These are phyloP conservation scores for Argyresthia goedartella DNA, from an alignment of 2,888 invertebrate genomes.

Conservation along the genomic window DNA sequence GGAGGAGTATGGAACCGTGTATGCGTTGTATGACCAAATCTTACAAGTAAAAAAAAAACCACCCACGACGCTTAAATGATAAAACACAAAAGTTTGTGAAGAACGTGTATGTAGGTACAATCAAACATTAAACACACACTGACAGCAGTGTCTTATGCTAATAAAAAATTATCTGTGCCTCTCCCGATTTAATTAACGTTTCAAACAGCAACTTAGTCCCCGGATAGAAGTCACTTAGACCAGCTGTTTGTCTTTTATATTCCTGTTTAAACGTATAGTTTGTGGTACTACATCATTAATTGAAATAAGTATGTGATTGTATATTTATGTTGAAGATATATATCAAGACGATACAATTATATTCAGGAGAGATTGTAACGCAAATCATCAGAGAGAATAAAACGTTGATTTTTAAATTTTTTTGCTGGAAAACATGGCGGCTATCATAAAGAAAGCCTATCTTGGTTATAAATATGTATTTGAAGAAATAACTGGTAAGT, in stretches of 20 bases:
- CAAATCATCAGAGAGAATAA: too few species aligned
- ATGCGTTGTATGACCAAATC: too few species aligned
- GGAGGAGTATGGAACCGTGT: too few species aligned
- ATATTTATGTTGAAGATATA: not conserved
- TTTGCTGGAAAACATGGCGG: slow-evolving; percentile 47
- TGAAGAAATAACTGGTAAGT: slow-evolving; percentile 45
- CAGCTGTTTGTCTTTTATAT: not conserved
- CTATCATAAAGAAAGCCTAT: slow-evolving; percentile 33
- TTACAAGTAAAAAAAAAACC: too few species aligned
- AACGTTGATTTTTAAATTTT: too few species aligned
- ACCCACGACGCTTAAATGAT: too few species aligned
- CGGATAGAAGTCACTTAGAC: not conserved
- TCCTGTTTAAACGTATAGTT: not conserved
- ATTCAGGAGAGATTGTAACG: not conserved
- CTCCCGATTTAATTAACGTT: slow-evolving; percentile 5
- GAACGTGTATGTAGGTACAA: not conserved
- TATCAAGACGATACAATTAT: not conserved
- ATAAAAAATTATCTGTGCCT: slow-evolving; percentile 4
- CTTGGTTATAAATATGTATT: slow-evolving; percentile 37
- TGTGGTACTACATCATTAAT: too few species aligned
- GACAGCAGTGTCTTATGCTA: slow-evolving; percentile 2
- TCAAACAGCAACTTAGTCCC: not conserved
- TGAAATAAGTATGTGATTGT: too few species aligned
- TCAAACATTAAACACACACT: too few species aligned
- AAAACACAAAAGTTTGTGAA: not conserved